Percentiles rank a stretch among this genome's conserved stretches.
Conservation (phyloP, 2,113 vertebrate genomes). For the Tympanuchus pallidicinctus region DNA sequence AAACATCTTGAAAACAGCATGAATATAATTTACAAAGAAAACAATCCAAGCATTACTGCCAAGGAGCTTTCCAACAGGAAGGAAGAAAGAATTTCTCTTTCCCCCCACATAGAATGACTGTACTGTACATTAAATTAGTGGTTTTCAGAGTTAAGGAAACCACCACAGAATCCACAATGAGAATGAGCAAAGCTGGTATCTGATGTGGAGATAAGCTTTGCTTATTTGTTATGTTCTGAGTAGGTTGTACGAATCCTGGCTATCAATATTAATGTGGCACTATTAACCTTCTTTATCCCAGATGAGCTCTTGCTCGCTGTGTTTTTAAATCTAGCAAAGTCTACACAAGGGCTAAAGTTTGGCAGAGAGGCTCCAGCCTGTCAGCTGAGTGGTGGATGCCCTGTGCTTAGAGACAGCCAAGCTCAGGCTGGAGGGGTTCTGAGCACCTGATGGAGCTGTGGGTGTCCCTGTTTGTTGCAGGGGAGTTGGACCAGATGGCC, state of each 20-base stretch:
- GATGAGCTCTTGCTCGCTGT: neutral
- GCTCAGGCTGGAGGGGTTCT: too few species aligned
- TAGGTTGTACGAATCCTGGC: neutral
- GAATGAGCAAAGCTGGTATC: slow-evolving; percentile 43
- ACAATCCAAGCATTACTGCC: slow-evolving; percentile 86
- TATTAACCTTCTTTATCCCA: neutral
- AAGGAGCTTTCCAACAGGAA: slow-evolving; percentile 86
- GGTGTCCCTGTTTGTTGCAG: too few species aligned
- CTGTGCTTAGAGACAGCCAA: too few species aligned
- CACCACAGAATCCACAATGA: slow-evolving; percentile 49
- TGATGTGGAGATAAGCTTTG: slow-evolving; percentile 9
- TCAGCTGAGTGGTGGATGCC: neutral
- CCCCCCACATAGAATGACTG: slow-evolving; percentile 77
- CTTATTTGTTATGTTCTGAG: slow-evolving; percentile 24
- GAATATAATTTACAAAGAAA: slow-evolving; percentile 88
- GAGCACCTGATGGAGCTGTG: too few species aligned
- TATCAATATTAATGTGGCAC: neutral
- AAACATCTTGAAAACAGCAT: slow-evolving; percentile 88
- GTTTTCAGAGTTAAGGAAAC: slow-evolving; percentile 75
- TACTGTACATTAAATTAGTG: slow-evolving; percentile 81
- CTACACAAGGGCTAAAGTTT: neutral
- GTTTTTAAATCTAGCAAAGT: neutral
- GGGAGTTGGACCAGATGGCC: too few species aligned
- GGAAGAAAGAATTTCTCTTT: slow-evolving; percentile 82
- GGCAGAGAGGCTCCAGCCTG: neutral